Percentiles rank a stretch among this genome's conserved stretches.
Conservation (phyloP, 2,888 invertebrate species). For the Phengaris arion region DNA sequence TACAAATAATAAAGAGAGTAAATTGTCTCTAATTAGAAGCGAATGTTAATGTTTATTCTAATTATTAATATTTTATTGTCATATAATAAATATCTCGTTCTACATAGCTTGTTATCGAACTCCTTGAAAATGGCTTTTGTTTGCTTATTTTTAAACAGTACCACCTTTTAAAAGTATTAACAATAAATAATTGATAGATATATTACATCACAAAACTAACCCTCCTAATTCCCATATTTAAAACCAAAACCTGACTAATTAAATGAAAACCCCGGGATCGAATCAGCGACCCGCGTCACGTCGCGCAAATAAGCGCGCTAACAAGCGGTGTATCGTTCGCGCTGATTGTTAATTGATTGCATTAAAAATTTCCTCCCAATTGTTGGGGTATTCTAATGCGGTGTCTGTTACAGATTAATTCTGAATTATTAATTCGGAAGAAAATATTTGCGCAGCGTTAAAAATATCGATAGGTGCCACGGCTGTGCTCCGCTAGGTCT, state of each 20-base stretch:
- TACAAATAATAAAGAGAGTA: no score
- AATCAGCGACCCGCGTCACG: slow-evolving; percentile 69
- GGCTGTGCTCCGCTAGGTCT: no score
- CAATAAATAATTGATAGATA: neutral
- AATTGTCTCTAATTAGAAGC: no score
- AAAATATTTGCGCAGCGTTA: neutral
- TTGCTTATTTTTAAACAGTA: neutral
- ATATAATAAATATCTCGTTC: no score
- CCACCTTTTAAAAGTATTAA: neutral
- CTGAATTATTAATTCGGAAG: slow-evolving; percentile 56
- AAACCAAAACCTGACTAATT: slow-evolving; percentile 46
- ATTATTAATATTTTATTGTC: no score
- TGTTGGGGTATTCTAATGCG: slow-evolving; percentile 64
- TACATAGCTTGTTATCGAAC: no score
- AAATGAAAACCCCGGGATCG: slow-evolving; percentile 68
- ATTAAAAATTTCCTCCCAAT: slow-evolving; percentile 77
- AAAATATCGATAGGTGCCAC: neutral
- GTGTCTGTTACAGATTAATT: slow-evolving; percentile 71
- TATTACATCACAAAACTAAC: neutral
- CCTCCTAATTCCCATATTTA: slow-evolving; percentile 25
- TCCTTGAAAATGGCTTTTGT: no score
- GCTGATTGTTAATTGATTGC: slow-evolving; percentile 81
- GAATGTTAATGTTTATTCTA: no score
- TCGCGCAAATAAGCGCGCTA: slow-evolving; percentile 75
- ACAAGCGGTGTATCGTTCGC: slow-evolving; percentile 78